Conservation (phyloP, 2,113 vertebrate species). For the Agapornis roseicollis region DNA sequence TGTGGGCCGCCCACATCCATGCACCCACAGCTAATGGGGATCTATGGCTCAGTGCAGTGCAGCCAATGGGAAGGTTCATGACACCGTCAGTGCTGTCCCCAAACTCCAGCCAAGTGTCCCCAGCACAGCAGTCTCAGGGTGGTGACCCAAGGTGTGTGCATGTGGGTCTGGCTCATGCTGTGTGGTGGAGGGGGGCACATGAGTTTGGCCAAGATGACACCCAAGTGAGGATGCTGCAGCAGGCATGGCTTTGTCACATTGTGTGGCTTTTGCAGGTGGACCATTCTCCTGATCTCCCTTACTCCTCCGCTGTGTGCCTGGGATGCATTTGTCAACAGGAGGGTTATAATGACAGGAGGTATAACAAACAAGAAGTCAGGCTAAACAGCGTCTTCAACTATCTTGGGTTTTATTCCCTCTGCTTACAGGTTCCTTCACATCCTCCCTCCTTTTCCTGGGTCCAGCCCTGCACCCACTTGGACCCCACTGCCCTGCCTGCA, state of each 20-base stretch:
- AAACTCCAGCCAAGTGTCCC: neutral
- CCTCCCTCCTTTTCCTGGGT: neutral
- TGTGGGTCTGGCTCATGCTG: rapidly evolving
- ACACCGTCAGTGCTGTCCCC: neutral
- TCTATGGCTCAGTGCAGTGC: neutral
- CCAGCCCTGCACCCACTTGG: neutral
- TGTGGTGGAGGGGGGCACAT: rapidly evolving
- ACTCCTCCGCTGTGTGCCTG: rapidly evolving
- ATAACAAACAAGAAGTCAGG: neutral
- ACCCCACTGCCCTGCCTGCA: neutral
- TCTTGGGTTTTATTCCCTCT: neutral
- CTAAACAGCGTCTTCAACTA: neutral
- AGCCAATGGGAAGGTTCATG: neutral
- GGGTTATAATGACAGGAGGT: rapidly evolving
- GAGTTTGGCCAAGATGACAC: neutral
- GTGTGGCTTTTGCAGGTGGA: neutral
- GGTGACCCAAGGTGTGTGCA: neutral
- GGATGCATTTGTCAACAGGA: neutral
- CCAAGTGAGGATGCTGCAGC: neutral
- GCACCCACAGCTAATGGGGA: neutral
- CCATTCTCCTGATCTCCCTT: neutral
- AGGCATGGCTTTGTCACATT: neutral
- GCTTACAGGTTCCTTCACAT: neutral
- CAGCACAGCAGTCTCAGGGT: neutral
- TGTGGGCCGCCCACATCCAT: rapidly evolving